Base-by-base conservation (phyloP, 2,113 vertebrate genomes). In the Etheostoma spectabile region DNA sequence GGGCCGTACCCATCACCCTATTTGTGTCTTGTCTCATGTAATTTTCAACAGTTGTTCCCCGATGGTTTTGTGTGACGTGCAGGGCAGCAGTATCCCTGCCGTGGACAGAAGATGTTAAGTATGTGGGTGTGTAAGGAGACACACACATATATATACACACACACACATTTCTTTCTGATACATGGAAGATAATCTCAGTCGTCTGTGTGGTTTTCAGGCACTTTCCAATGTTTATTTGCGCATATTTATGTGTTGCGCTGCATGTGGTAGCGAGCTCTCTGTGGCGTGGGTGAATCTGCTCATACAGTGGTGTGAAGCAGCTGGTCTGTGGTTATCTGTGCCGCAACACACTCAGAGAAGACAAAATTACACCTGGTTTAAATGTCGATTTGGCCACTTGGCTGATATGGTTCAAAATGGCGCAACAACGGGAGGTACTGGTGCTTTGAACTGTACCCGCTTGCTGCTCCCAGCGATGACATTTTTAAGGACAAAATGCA, bases 361-460 rank as follows among this genome's bases (percentile, higher is more conserved):
- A 66, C 77, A 55, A 86, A 86, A 84, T 87, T 60, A 74, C 77
- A 72, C 83, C 76, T 56, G 59, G 63, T 88, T 90, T 81, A 88
- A 88, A 91, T 84, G 86, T 89, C 19, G 76, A 75, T 89, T 82
- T 74, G 85, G 83, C 79, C 82, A 71, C 79, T 89, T 84, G 79
- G 70, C 76, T 80, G 83, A 82, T 84, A 90, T 80, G 80, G 80
- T 84, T 89, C 79, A 93, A 91, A 92, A 93, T 93, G 91, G 93
- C 90, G 86, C 79, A 82, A 90, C 90, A 88, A 87, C 87, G 88
- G 85, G 87, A 87, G 90, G 85, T 64, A 24, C 87, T 80, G 27
- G 5, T 35, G 56, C 79, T 80, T 74, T 84, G 71, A 90, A 80
- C 73, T 77, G 70, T 56, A 51, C 72, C 84, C 70, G 35, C 64